Evolutionary conservation across 2,888 invertebrate species (phyloP).

Genomic region (Cheilosia vulpina): DNA sequence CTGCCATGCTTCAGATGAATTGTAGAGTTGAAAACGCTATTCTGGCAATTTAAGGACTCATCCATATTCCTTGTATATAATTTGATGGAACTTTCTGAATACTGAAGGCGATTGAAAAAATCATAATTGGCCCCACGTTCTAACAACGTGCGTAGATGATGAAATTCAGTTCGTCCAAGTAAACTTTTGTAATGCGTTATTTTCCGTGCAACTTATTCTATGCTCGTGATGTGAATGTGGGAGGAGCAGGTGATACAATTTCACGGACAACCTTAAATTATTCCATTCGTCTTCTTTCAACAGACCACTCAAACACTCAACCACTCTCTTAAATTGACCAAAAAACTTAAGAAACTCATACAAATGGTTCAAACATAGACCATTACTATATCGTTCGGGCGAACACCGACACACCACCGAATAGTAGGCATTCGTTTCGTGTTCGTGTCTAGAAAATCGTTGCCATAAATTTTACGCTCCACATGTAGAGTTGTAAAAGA

Average conservation of each 20-base stretch:
- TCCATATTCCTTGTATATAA: too few species aligned
- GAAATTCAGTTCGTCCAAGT: not conserved
- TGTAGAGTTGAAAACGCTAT: too few species aligned
- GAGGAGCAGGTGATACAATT: conserved; percentile 54
- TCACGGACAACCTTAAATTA: conserved; percentile 39
- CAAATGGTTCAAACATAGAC: conserved; percentile 31
- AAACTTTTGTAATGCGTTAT: conserved; percentile 11
- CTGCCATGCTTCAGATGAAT: not conserved
- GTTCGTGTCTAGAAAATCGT: conserved; percentile 44
- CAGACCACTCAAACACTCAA: not conserved
- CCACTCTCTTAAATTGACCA: conserved; percentile 44
- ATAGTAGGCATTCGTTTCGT: not conserved
- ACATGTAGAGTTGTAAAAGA: conserved; percentile 16
- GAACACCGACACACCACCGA: conserved; percentile 1
- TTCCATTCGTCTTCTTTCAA: conserved; percentile 6
- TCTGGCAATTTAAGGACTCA: too few species aligned
- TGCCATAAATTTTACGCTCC: conserved; percentile 19
- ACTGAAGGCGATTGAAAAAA: too few species aligned
- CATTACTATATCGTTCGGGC: conserved; percentile 13
- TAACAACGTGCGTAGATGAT: not conserved
- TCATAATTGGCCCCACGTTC: too few species aligned
- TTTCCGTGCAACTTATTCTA: conserved; percentile 44
- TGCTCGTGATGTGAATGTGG: conserved; percentile 54
- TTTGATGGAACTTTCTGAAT: too few species aligned
- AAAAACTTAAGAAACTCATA: conserved; percentile 30